A percentile compares a stretch with the other conserved stretches of the same genome.
Conservation (phyloP, 2,797 vertebrate genomes). For the Silurus aristotelis region DNA sequence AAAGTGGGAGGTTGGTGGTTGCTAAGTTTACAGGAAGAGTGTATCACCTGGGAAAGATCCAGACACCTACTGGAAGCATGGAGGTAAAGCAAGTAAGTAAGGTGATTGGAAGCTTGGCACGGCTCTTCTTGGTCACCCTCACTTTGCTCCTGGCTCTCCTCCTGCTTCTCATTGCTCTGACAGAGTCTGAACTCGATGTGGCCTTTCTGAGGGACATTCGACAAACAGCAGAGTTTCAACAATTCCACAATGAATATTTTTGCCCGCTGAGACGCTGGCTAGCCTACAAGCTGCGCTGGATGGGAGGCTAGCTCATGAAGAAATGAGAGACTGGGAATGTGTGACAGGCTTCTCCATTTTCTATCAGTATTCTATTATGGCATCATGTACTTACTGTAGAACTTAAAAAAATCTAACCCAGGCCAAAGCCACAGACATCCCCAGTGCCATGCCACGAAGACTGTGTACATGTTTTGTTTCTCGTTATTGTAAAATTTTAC, state of each 20-base stretch:
- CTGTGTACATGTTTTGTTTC: constrained; percentile 43
- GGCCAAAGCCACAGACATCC: constrained; percentile 48
- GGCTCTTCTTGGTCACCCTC: constrained; percentile 92
- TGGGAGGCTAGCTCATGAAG: constrained; percentile 87
- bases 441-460: constrained; percentile 43
- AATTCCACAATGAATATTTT: constrained; percentile 99
- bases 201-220: constrained; percentile 98
- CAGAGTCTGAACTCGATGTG: constrained; percentile 96
- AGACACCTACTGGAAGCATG: constrained; percentile 77
- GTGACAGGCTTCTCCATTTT: constrained; percentile 61
- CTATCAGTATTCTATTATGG: constrained; percentile 36
- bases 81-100: constrained; percentile 91
- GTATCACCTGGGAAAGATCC: constrained; percentile 79
- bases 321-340: constrained; percentile 81
- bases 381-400: constrained; percentile 18
- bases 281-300: constrained; percentile 90
- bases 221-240: constrained; percentile 96
- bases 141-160: constrained; percentile 93
- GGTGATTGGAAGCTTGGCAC: constrained; percentile 92
- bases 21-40: constrained; percentile 72
- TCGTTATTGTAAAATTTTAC: constrained; percentile 32
- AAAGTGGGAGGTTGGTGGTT: constrained; percentile 66
- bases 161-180: constrained; percentile 94
- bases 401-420: constrained; percentile 36
- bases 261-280: constrained; percentile 97